Conservation (phyloP, 2,797 vertebrate genomes). For the Acestrorhynchus altus region DNA sequence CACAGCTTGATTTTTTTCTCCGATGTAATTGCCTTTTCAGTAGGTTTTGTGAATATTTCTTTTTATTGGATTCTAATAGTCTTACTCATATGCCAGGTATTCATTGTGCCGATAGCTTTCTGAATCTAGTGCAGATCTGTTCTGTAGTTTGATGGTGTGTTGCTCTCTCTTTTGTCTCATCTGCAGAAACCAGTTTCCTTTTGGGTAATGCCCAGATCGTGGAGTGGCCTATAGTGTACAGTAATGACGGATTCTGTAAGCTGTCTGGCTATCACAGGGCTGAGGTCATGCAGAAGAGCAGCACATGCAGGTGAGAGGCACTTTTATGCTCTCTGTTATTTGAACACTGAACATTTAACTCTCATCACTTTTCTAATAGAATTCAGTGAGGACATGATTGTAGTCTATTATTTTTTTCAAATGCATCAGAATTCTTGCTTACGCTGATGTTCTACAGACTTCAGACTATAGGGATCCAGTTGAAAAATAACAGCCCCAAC, state of each 20-base stretch:
- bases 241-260: constrained; percentile 99
- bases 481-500: too few relatives aligned
- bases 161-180: constrained; percentile 16
- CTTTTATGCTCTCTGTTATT: not conserved
- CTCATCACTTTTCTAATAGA: too few relatives aligned
- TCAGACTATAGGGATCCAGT: too few relatives aligned
- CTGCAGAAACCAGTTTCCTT: constrained; percentile 94
- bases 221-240: constrained; percentile 97
- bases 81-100: constrained; percentile 4
- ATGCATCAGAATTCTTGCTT: not conserved
- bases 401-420: too few relatives aligned
- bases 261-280: constrained; percentile 96
- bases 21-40: not conserved
- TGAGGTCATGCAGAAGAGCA: constrained; percentile 99
- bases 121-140: not conserved
- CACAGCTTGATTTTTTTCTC: constrained; percentile 12
- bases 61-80: constrained; percentile 28
- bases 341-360: too few relatives aligned
- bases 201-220: constrained; percentile 96
- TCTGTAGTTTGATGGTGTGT: not conserved
- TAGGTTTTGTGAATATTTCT: constrained; percentile 9
- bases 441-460: too few relatives aligned
- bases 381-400: too few relatives aligned
- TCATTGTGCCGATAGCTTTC: not conserved
- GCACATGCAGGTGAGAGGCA: constrained; percentile 90